Base-by-base conservation (phyloP, 2,113 vertebrate species). In the Accipiter virgatus region DNA sequence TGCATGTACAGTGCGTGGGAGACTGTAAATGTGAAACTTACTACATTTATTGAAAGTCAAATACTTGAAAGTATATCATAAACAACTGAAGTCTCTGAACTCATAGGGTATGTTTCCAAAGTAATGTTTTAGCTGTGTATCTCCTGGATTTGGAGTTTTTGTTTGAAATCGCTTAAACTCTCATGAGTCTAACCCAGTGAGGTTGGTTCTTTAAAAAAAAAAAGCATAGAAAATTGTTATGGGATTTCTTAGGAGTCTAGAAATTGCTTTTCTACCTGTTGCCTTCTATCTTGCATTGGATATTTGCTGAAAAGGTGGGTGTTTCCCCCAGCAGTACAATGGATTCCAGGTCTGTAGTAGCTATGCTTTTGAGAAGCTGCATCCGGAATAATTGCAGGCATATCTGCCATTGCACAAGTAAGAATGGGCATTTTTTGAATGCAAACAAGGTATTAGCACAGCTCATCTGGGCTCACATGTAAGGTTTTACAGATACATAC, bases 401-500 rank as follows among this genome's bases (percentile, higher is more conserved):
- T 34, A 10, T 34, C 56, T 65, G 50, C 56, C 17, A 1, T 61
- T 15, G 56, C 38, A 22, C 32, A 8, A 16, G 32, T 15, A 36
- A 58, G 32, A 53, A 50, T 0, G 25, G 38, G n/a, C 48, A 23
- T 10, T 48, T 26, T 45, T 7, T 16, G 50, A 12, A 11, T 18
- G 48, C 42, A 43, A 7, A 16, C 29, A 15, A 42, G 50, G 84
- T 25, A 16, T 19, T 20, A 9, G 36, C 38, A 32, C 61, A 71
- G 74, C 80, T 58, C 34, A 1, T 2, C 5, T 0, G 4, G 68
- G 48, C 62, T 53, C n/a, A 13, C 19, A 2, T 3, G 55, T 26
- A 21, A 47, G 68, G 62, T 11, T 74, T 74, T 53, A 17, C 9
- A 16, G 25, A 23, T n/a, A 29, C 42, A 7, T 16, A 0, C 48